A percentile compares a stretch with the other conserved stretches of the same genome.
Evolutionary conservation across 2,113 vertebrate genomes (phyloP).

Genomic region (Stercorarius parasiticus): DNA sequence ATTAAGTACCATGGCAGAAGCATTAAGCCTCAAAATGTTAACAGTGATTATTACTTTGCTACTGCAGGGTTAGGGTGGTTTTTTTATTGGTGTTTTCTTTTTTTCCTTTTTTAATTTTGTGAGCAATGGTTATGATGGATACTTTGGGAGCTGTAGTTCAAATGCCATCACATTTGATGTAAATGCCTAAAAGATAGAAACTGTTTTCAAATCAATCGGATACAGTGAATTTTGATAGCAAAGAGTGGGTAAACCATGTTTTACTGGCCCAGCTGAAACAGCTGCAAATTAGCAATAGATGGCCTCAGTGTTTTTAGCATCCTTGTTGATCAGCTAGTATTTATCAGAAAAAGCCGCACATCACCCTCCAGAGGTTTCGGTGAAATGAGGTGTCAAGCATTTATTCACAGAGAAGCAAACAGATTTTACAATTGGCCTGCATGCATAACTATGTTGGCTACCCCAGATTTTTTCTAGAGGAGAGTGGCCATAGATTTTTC

Average conservation of each 20-base stretch:
- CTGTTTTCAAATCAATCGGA: background rate
- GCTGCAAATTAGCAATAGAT: background rate
- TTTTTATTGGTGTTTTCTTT: background rate
- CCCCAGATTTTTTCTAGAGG: background rate
- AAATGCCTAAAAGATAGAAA: background rate
- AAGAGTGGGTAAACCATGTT: background rate
- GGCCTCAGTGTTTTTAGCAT: background rate
- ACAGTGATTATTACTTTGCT: background rate
- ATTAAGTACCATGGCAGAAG: conserved; percentile 39
- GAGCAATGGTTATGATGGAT: background rate
- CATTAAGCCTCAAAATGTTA: conserved; percentile 23
- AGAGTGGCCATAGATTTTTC: background rate
- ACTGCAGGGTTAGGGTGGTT: background rate
- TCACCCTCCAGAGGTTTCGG: background rate
- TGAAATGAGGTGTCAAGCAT: background rate
- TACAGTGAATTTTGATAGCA: background rate
- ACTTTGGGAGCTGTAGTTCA: background rate
- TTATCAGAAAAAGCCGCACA: background rate
- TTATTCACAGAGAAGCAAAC: background rate
- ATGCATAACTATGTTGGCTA: background rate
- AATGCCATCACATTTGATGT: background rate
- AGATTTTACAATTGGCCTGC: background rate
- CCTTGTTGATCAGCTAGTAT: background rate
- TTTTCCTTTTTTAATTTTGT: background rate
- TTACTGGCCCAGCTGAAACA: background rate